Percentiles rank a stretch among this genome's conserved stretches.
These are phyloP conservation scores for Drosophila sproati DNA, from an alignment of 1,140 invertebrate species.

Conservation along the genomic window DNA sequence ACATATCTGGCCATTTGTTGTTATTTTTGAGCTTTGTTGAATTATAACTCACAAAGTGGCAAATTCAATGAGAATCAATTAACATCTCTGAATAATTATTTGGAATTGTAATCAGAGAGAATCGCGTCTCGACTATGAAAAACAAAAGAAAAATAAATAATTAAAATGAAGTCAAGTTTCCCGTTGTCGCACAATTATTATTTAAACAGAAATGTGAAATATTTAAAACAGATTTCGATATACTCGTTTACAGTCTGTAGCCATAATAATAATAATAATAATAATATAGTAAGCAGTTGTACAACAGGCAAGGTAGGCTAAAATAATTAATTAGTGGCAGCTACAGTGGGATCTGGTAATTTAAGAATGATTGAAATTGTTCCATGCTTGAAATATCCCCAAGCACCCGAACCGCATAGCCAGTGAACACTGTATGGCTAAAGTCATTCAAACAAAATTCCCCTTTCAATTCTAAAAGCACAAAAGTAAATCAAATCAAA, in stretches of 20 bases:
- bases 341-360: not conserved
- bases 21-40: no score
- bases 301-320: not conserved
- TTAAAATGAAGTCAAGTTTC: not conserved
- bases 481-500: slow-evolving; percentile 1
- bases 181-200: not conserved
- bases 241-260: not conserved
- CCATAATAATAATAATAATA: not conserved
- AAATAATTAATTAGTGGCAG: not conserved
- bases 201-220: slow-evolving; percentile 13
- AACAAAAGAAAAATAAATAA: not conserved
- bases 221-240: slow-evolving; percentile 11
- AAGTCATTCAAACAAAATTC: not conserved
- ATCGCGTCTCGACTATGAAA: no score
- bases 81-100: not conserved
- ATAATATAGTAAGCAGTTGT: not conserved
- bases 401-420: not conserved
- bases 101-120: not conserved
- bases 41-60: not conserved
- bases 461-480: no score
- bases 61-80: not conserved
- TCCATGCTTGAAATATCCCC: no score
- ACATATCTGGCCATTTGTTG: not conserved
- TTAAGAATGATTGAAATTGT: no score
- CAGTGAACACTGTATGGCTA: not conserved